A percentile compares a stretch with the other conserved stretches of the same genome.
Evolutionary conservation across 2,113 vertebrate genomes (phyloP).

Genomic region (Clarias gariepinus): DNA sequence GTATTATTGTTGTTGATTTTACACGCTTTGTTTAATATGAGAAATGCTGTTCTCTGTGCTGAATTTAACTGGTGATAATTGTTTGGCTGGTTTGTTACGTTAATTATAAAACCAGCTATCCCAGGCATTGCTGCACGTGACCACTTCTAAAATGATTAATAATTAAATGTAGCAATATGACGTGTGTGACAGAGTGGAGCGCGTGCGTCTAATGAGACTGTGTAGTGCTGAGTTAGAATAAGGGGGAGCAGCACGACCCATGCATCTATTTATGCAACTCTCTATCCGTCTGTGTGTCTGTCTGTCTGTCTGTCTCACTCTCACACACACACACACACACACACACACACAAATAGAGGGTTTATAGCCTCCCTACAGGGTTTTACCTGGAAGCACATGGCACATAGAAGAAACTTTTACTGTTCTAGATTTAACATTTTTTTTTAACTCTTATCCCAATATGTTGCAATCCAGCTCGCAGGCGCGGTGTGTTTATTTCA

Average conservation of each 20-base stretch:
- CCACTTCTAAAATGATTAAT: conserved; percentile 67
- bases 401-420: background rate
- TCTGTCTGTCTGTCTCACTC: background rate
- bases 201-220: conserved; percentile 52
- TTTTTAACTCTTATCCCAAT: background rate
- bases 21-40: too few relatives aligned
- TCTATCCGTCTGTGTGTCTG: too few relatives aligned
- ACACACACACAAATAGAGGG: background rate
- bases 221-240: background rate
- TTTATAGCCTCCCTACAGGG: background rate
- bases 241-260: background rate
- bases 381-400: background rate
- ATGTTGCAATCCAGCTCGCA: background rate
- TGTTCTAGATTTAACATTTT: background rate
- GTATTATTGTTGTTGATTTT: background rate
- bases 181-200: conserved; percentile 63
- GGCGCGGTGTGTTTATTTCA: background rate
- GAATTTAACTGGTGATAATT: background rate
- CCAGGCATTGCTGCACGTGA: conserved; percentile 63
- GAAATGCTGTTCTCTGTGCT: conserved; percentile 22
- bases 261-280: background rate
- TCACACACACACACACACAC: background rate
- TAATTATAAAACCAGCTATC: conserved; percentile 60
- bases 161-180: conserved; percentile 62
- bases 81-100: conserved; percentile 53